Conservation (phyloP, 23 tunicate genomes). For the Ascidia mentula region DNA sequence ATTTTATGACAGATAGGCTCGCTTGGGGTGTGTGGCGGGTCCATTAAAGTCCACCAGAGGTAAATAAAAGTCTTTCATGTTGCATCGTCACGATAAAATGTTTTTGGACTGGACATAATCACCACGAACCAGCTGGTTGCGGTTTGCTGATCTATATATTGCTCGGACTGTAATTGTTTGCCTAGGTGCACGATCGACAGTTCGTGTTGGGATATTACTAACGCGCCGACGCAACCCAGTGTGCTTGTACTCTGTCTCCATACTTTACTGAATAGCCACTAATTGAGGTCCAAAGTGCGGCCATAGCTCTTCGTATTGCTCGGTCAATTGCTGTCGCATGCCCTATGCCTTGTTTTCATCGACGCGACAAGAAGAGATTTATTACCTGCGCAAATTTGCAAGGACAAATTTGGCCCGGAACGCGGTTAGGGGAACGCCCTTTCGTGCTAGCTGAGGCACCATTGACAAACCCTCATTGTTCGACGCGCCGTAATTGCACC, state of each 20-base stretch:
- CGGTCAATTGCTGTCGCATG: not conserved
- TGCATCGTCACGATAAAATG: not conserved
- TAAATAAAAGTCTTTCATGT: not conserved
- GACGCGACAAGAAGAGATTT: too few species aligned
- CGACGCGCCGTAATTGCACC: not conserved
- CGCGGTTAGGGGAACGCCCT: not conserved
- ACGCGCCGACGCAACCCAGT: not conserved
- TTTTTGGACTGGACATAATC: not conserved
- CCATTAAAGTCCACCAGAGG: not conserved
- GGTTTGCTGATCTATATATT: not conserved
- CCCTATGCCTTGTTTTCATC: too few species aligned
- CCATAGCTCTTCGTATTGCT: not conserved
- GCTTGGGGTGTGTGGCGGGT: not conserved
- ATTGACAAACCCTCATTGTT: not conserved
- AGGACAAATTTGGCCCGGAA: not conserved
- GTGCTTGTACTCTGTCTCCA: not conserved
- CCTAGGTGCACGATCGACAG: conserved; percentile 1
- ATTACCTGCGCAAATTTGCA: not conserved
- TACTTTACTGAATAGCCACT: not conserved
- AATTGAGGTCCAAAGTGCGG: not conserved
- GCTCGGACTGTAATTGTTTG: not conserved
- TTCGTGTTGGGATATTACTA: not conserved
- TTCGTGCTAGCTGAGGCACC: not conserved
- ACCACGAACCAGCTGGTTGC: not conserved
- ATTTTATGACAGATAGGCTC: not conserved